phyloP scores from a whole-genome alignment of 1,140 invertebrate species.

The Drosophila ficusphila region DNA sequence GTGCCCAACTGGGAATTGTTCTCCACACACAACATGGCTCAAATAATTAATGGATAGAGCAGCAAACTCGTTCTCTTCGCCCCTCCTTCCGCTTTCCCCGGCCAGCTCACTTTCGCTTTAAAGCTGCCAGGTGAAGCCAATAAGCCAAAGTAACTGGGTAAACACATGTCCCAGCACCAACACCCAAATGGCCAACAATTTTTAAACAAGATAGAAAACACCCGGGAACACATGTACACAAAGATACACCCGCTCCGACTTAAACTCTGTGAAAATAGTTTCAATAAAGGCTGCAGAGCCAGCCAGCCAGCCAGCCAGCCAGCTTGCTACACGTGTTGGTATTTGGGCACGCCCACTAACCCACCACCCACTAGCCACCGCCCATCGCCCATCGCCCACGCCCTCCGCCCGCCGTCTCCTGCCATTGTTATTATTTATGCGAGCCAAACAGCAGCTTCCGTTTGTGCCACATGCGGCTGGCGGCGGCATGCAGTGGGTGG shows the following conservation, averaged over 20 bases:
- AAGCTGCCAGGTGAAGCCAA: constrained; percentile 55
- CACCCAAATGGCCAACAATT: constrained; percentile 59
- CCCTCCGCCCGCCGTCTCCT: constrained; percentile 13
- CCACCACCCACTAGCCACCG: constrained; percentile 5
- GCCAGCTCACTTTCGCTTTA: constrained; percentile 22
- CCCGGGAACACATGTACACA: constrained; percentile 47
- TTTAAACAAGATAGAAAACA: constrained; percentile 64
- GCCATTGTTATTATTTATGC: constrained; percentile 79
- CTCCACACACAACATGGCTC: background rate
- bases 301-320: constrained; percentile 31
- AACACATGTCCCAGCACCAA: constrained; percentile 59
- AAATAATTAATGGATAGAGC: constrained; percentile 24
- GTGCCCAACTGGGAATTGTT: background rate
- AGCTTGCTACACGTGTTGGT: constrained; percentile 74
- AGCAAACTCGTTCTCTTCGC: background rate
- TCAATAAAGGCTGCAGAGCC: constrained; percentile 56
- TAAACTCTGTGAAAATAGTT: constrained; percentile 66
- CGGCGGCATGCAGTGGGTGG: constrained; percentile 30
- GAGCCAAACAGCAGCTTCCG: constrained; percentile 81
- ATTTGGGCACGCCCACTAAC: constrained; percentile 52
- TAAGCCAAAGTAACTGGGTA: constrained; percentile 56
- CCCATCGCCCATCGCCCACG: constrained; percentile 38
- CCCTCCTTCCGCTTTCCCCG: background rate
- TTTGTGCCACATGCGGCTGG: constrained; percentile 76
- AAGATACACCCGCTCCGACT: constrained; percentile 50